Percentiles rank a stretch among this genome's conserved stretches.
phyloP scores from a whole-genome alignment of 37 sponge, comb jelly and placozoan genomes.

The Diacarnus erythraeanus region DNA sequence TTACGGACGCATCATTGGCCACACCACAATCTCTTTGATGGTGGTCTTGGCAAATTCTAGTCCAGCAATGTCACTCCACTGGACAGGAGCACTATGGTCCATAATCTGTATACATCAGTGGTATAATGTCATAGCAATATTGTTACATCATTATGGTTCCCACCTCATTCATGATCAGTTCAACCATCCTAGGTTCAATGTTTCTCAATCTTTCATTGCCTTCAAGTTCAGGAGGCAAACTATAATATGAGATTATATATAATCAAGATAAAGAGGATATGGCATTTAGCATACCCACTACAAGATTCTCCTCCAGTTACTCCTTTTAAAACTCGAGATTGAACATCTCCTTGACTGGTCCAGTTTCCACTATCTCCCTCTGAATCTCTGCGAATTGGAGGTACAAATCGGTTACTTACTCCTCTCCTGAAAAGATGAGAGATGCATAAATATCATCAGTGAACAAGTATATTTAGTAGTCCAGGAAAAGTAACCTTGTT shows the following conservation, averaged over 20 bases:
- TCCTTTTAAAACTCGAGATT: constrained; percentile 37
- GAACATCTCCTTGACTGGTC: neutral
- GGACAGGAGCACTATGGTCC: constrained; percentile 88
- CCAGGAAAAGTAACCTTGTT: constrained; percentile 31
- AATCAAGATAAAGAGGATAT: neutral
- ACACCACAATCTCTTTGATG: constrained; percentile 96
- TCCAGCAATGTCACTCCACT: constrained; percentile 97
- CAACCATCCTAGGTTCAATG: constrained; percentile 89
- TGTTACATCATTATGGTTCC: neutral
- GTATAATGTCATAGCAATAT: neutral
- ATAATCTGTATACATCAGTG: constrained; percentile 71
- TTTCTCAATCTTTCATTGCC: constrained; percentile 84
- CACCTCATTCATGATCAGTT: constrained; percentile 94
- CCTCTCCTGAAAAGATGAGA: constrained; percentile 30
- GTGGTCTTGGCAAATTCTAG: constrained; percentile 94
- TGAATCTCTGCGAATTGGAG: constrained; percentile 56
- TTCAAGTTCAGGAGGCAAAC: constrained; percentile 66
- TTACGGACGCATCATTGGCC: constrained; percentile 98
- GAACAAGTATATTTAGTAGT: neutral
- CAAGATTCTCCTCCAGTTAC: neutral
- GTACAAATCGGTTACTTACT: constrained; percentile 62
- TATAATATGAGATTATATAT: too few relatives aligned
- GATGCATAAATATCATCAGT: neutral
- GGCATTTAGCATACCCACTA: neutral
- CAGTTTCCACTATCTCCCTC: constrained; percentile 19